Evolutionary conservation across 2,797 vertebrate species (phyloP).

Genomic region (Siniperca scherzeri): DNA sequence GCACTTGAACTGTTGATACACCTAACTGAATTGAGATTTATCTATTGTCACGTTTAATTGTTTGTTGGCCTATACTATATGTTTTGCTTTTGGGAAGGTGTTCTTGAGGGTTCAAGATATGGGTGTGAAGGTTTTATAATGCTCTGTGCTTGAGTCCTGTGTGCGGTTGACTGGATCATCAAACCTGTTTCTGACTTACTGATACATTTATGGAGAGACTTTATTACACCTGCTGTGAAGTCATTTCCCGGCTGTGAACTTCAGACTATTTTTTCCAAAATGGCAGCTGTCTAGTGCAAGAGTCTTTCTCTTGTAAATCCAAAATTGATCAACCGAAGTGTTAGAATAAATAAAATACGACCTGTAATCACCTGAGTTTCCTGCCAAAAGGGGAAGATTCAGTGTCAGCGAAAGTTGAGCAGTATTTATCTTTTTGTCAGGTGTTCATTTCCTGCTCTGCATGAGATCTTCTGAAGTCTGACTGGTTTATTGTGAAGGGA

Average conservation of each 20-base stretch:
- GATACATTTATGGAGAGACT: slow-evolving; percentile 24
- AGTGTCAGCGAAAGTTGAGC: slow-evolving; percentile 1
- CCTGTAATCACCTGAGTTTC: not conserved
- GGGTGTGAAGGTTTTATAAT: too few relatives aligned
- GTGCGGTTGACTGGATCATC: slow-evolving; percentile 30
- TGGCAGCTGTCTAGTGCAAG: not conserved
- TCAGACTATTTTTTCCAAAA: not conserved
- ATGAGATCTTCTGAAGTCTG: slow-evolving; percentile 1
- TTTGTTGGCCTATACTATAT: too few relatives aligned
- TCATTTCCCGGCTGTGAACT: not conserved
- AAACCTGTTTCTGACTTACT: not conserved
- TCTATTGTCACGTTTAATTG: too few relatives aligned
- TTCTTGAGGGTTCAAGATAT: too few relatives aligned
- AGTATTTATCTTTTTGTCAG: not conserved
- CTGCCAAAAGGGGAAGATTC: not conserved
- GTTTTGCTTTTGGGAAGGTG: too few relatives aligned
- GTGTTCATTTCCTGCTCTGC: slow-evolving; percentile 5
- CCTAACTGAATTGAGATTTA: too few relatives aligned
- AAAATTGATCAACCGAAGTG: not conserved
- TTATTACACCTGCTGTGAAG: slow-evolving; percentile 24
- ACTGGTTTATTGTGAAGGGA: slow-evolving; percentile 24
- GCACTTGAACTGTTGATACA: too few relatives aligned
- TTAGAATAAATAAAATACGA: not conserved
- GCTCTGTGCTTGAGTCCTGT: too few relatives aligned
- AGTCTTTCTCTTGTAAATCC: not conserved